Base-by-base conservation (phyloP, 1,140 invertebrate genomes). In the Drosophila parvula region DNA sequence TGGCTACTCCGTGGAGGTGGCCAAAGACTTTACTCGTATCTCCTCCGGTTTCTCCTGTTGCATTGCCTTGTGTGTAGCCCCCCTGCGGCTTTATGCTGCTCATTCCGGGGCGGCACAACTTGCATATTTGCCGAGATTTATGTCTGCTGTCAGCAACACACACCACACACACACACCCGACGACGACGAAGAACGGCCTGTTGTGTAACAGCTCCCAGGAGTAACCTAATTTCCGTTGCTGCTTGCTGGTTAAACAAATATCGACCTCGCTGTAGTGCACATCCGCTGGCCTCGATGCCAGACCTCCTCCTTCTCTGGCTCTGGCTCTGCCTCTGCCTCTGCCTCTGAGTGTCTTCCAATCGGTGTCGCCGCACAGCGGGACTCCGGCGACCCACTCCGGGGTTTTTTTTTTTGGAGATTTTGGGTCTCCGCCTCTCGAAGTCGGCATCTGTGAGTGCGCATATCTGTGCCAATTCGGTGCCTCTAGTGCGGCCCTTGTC, bases 171-270 rank as follows among this genome's bases (percentile, higher is more conserved):
- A 69, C 18, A 41, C 36, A 14, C 40, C 16, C 18, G 51, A 6
- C 28, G n/a, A 32, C 5, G 28, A 32, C 30, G 48, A 50, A 28
- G 48, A n/a, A 53, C 51, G 36, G 47, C 58, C 34, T 75, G 51
- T 53, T 84, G 69, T 83, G 74, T 73, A 88, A 77, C 56, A 63
- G 73, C 74, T 67, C 75, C 71, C 83, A 53, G 60, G 62, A 77
- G 79, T 79, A 88, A 83, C 82, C 83, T 85, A 86, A 83, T 86
- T 86, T 86, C 75, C 57, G 69, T 55, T 81, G 61, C 38, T 60
- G 32, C 51, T 41, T 56, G 63, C 63, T 82, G 63, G 55, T 88
- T 88, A 83, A 79, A 88, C 79, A 88, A 86, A 79, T 86, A 88
- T 81, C 64, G 61, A 61, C 69, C 62, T 55, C 40, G 47, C 57